Percentiles rank a stretch among this genome's conserved stretches.
phyloP scores from a whole-genome alignment of 2,113 vertebrate genomes.

The Daubentonia madagascariensis region DNA sequence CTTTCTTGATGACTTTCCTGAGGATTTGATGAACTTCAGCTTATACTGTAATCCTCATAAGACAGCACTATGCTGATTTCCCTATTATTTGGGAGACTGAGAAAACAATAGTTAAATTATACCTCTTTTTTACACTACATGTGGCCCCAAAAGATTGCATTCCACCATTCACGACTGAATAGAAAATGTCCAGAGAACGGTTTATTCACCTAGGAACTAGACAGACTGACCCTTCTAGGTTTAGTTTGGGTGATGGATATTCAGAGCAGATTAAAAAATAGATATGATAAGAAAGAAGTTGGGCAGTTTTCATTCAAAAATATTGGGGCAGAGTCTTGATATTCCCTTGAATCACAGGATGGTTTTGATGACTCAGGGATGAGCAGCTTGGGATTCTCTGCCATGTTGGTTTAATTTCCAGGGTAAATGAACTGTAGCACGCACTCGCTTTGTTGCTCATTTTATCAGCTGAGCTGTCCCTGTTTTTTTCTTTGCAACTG shows the following conservation, averaged over 20 bases:
- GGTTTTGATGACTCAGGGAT: not conserved
- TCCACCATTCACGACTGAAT: not conserved
- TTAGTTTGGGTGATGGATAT: not conserved
- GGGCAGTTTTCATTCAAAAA: not conserved
- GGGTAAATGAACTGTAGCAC: not conserved
- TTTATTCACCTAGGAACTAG: not conserved
- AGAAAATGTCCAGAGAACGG: not conserved
- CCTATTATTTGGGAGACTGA: not conserved
- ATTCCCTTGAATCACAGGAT: not conserved
- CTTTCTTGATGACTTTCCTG: not conserved
- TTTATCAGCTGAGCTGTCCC: not conserved
- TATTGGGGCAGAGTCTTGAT: not conserved
- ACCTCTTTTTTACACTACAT: not conserved
- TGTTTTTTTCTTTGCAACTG: not conserved
- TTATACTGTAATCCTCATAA: not conserved
- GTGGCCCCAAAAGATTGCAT: not conserved
- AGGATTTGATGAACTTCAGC: not conserved
- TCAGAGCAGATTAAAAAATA: not conserved
- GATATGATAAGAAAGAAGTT: not conserved
- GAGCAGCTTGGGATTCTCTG: not conserved
- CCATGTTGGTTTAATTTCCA: not conserved
- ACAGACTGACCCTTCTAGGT: not conserved
- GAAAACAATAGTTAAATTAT: not conserved
- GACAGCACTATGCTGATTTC: not conserved
- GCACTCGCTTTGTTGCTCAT: not conserved